Evolutionary conservation across 2,888 invertebrate species (phyloP).

Genomic region (Caenorhabditis panamensis): DNA sequence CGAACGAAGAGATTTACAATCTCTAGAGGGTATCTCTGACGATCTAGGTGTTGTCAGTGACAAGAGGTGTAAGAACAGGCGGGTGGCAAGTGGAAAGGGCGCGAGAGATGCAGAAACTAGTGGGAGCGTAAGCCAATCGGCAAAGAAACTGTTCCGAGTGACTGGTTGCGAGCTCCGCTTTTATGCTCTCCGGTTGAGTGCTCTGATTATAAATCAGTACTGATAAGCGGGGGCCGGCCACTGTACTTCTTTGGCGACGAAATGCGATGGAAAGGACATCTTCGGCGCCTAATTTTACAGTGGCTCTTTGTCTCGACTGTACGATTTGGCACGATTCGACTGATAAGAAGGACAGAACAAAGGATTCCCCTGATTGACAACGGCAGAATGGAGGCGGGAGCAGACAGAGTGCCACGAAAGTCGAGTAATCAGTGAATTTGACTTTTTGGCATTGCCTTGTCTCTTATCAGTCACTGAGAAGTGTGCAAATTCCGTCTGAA

Average conservation of each 20-base stretch:
- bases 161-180: constrained; percentile 30
- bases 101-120: constrained; percentile 31
- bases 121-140: constrained; percentile 47
- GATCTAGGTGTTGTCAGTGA: constrained; percentile 43
- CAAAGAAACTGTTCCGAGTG: constrained; percentile 52
- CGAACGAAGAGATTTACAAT: constrained; percentile 33
- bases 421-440: not conserved
- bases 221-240: constrained; percentile 26
- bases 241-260: constrained; percentile 39
- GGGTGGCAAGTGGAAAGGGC: not conserved
- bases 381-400: constrained; percentile 14
- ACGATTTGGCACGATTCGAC: constrained; percentile 9
- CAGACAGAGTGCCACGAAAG: constrained; percentile 1
- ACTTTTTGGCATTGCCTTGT: not conserved
- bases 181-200: constrained; percentile 15
- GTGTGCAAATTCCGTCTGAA: constrained; percentile 19
- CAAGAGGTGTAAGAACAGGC: constrained; percentile 29
- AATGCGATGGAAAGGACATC: constrained; percentile 3
- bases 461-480: constrained; percentile 9
- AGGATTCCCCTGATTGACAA: constrained; percentile 1
- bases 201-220: constrained; percentile 39
- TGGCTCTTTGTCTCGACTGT: constrained; percentile 34
- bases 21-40: constrained; percentile 44
- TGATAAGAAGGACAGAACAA: constrained; percentile 2
- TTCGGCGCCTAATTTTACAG: constrained; percentile 19